Evolutionary conservation across 2,888 invertebrate species (phyloP).

Genomic region (Digitonthophagus gazella): DNA sequence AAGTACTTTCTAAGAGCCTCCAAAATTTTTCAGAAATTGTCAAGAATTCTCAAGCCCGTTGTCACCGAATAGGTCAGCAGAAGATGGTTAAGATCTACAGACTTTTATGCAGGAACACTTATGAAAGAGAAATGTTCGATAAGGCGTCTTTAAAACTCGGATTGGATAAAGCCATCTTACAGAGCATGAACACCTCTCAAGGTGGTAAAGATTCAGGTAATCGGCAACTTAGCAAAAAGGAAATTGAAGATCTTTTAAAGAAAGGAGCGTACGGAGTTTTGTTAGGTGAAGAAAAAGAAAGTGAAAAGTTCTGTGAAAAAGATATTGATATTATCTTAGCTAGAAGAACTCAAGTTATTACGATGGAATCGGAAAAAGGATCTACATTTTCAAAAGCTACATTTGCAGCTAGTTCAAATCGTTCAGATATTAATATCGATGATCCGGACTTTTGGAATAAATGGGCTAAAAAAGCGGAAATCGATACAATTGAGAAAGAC

Average conservation of each 20-base stretch:
- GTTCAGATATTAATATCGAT: constrained; percentile 98
- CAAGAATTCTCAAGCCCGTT: constrained; percentile 95
- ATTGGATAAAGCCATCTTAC: constrained; percentile 95
- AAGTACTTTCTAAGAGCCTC: no score
- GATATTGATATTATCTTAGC: constrained; percentile 99
- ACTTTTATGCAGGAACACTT: constrained; percentile 94
- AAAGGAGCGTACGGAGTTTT: constrained; percentile 98
- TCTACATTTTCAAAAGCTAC: constrained; percentile 96
- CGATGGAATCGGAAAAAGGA: constrained; percentile 94
- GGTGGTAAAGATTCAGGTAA: constrained; percentile 70
- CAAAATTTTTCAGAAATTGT: no score
- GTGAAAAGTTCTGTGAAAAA: constrained; percentile 99
- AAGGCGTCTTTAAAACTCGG: constrained; percentile 97
- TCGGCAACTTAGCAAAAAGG: constrained; percentile 89
- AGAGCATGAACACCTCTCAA: constrained; percentile 92
- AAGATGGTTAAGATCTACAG: constrained; percentile 99
- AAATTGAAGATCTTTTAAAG: constrained; percentile 94
- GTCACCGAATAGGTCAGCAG: constrained; percentile 97
- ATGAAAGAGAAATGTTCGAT: constrained; percentile 99
- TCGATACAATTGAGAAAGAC: constrained; percentile 90
- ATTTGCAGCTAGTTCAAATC: constrained; percentile 91
- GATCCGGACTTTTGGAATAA: constrained; percentile 99
- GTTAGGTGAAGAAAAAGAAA: constrained; percentile 98
- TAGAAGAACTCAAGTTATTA: constrained; percentile 93
- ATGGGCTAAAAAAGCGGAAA: constrained; percentile 99